Base-by-base conservation (phyloP, 2,888 invertebrate genomes). In the Alloscopus bannaensis region DNA sequence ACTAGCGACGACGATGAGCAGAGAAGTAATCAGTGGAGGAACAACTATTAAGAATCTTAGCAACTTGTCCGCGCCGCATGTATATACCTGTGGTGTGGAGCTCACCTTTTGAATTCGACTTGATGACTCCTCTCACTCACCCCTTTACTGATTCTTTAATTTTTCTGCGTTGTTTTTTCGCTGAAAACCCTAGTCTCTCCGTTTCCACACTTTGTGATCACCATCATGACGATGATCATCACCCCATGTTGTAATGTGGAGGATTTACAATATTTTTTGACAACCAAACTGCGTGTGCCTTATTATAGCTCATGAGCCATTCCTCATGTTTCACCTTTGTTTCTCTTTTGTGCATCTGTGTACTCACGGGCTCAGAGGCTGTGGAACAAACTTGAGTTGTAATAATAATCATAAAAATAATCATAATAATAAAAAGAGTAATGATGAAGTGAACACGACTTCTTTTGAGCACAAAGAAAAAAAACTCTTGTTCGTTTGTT, bases 401-500 rank as follows among this genome's bases (percentile, higher is more conserved):
- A 76, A 76, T 76, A 69, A 76, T 76, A 76, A 76, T 28, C 76
- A 69, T 76, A 76, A 76, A 76, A 76, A 68, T 42, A 69, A 69
- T 52, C 45, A 76, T 76, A 76, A 76, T 76, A 76, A 76, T 76
- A 76, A 76, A 76, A 76, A 68, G 13, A 60, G 77, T 77, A 77
- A 77, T 77, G 69, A 77, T 77, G 77, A 77, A 69, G 64, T 69
- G 69, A 77, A 64, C 77, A 69, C 59, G 76, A 77, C 77, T 77
- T 77, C 69, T 77, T 70, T 69, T 55, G 36, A n/a, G n/a, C n/a
- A n/a, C n/a, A 36, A 60, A 60, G 36, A 28, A 36, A 45, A 72
- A 24, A 64, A 57, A 59, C 31, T 29, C 18, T 40, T 28, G 45
- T 75, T 60, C 28, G 29, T 50, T 60, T 75, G 66, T 59, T 75